phyloP scores from a whole-genome alignment of 2,113 vertebrate genomes.

The Aptenodytes patagonicus region DNA sequence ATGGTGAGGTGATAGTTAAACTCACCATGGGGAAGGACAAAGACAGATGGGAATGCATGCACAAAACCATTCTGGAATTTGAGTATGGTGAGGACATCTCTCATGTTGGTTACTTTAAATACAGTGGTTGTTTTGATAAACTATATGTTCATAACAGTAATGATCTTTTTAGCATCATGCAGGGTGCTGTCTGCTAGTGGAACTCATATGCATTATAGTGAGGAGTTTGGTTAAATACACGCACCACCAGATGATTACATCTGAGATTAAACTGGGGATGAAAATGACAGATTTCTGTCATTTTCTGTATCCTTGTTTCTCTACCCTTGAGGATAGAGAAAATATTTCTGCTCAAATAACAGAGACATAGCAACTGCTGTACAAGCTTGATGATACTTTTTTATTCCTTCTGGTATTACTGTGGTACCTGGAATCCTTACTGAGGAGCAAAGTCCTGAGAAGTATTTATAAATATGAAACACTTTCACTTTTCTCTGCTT shows the following conservation, averaged over 20 bases:
- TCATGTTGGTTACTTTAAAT: constrained; percentile 24
- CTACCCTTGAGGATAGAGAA: no score
- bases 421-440: background rate
- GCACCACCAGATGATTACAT: background rate
- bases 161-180: background rate
- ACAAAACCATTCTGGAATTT: background rate
- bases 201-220: background rate
- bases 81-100: background rate
- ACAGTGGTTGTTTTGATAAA: constrained; percentile 49
- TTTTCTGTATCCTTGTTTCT: no score
- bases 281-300: background rate
- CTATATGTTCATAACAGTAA: background rate
- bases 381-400: background rate
- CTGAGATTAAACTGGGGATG: background rate
- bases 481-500: background rate
- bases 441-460: background rate
- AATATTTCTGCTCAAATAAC: background rate
- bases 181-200: background rate
- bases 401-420: background rate
- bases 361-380: background rate
- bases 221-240: background rate
- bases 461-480: background rate
- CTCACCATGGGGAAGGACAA: background rate
- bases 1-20: constrained; percentile 13
- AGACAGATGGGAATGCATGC: background rate